Evolutionary conservation across 1,140 invertebrate species (phyloP).

Genomic region (Heliconius hermathena): DNA sequence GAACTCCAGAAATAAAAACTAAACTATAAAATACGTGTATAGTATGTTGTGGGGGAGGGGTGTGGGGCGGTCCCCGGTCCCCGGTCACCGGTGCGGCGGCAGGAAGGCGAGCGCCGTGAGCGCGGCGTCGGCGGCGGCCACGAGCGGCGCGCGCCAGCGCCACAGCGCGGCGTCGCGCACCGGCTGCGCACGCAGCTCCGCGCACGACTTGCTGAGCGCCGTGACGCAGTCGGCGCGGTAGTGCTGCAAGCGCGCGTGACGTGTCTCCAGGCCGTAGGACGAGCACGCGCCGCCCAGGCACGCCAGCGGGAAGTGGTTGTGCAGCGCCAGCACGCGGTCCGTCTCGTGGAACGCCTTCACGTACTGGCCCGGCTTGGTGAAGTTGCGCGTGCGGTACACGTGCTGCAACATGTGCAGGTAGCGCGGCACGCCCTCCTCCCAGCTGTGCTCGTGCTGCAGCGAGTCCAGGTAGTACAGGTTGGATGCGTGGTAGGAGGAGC

Average conservation of each 20-base stretch:
- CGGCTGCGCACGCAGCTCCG: conserved; percentile 91
- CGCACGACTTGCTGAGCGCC: conserved; percentile 92
- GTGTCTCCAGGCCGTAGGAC: conserved; percentile 91
- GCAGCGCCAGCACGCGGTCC: conserved; percentile 92
- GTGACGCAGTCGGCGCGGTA: conserved; percentile 96
- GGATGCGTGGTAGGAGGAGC: conserved; percentile 93
- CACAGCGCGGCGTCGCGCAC: conserved; percentile 94
- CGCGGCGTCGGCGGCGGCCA: conserved; percentile 86
- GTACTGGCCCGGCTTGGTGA: conserved; percentile 96
- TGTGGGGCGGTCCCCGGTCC: no score
- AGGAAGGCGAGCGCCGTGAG: conserved; percentile 90
- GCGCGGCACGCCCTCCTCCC: conserved; percentile 91
- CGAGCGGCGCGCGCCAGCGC: conserved; percentile 90
- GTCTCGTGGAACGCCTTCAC: conserved; percentile 97
- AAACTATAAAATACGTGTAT: conserved; percentile 67
- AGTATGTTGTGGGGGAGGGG: conserved; percentile 44
- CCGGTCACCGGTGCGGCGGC: conserved; percentile 67
- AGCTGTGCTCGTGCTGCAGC: conserved; percentile 90
- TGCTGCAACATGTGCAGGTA: conserved; percentile 98
- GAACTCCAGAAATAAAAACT: conserved; percentile 36
- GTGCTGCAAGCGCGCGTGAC: conserved; percentile 94
- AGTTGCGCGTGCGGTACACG: conserved; percentile 94
- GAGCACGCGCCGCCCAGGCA: conserved; percentile 93
- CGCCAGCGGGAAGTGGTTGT: conserved; percentile 96
- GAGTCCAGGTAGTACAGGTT: conserved; percentile 98